Percentiles rank a stretch among this genome's conserved stretches.
Evolutionary conservation across 2,113 vertebrate species (phyloP).

Genomic region (Sus scrofa): T2T-Sscrofa CM000823.6:59582501-59583000

Average conservation of each 20-base stretch:
- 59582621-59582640: background rate
- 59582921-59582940: background rate
- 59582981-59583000: background rate
- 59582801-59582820: background rate
- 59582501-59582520: background rate
- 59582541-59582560: background rate
- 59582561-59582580: background rate
- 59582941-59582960: background rate
- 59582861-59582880: background rate
- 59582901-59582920: background rate
- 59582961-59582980: slow-evolving; percentile 44
- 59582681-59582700: background rate
- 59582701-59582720: background rate
- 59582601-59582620: background rate
- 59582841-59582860: too few relatives aligned
- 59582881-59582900: background rate
- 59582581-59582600: slow-evolving; percentile 1
- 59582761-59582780: background rate
- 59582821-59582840: background rate
- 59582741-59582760: background rate
- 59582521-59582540: background rate
- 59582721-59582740: background rate
- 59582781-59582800: background rate
- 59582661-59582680: background rate
- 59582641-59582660: background rate